A percentile compares a stretch with the other conserved stretches of the same genome.
Evolutionary conservation across 2,113 vertebrate species (phyloP).

Genomic region (Leuciscus idus): DNA sequence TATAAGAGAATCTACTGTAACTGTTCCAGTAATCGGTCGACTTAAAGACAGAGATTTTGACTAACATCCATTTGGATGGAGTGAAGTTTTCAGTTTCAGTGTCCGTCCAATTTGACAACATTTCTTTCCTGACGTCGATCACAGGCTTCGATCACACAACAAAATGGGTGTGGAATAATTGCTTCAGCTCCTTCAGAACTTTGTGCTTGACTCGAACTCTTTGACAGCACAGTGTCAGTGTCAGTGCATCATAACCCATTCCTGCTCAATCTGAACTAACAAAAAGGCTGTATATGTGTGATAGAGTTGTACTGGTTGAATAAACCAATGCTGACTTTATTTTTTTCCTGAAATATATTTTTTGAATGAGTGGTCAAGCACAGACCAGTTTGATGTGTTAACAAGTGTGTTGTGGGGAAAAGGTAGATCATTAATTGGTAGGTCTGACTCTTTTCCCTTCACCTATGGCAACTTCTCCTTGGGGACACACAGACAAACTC

Average conservation of each 20-base stretch:
- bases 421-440: conserved; percentile 73
- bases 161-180: background rate
- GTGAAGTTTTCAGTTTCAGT: background rate
- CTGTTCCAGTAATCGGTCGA: background rate
- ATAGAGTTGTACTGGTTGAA: background rate
- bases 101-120: background rate
- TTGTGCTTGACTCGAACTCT: background rate
- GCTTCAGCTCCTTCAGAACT: background rate
- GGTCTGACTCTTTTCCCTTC: conserved; percentile 64
- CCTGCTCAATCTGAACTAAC: background rate
- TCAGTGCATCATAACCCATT: background rate
- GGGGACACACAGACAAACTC: conserved; percentile 70
- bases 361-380: conserved; percentile 5
- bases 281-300: background rate
- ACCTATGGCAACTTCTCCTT: conserved; percentile 73
- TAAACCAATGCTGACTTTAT: background rate
- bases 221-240: background rate
- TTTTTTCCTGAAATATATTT: background rate
- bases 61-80: background rate
- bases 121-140: background rate
- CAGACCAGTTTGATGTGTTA: background rate
- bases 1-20: background rate
- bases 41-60: background rate
- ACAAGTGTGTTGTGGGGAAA: conserved; percentile 71
- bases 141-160: background rate